Evolutionary conservation across 2,113 vertebrate genomes (phyloP).

Genomic region (Pollachius pollachius): DNA sequence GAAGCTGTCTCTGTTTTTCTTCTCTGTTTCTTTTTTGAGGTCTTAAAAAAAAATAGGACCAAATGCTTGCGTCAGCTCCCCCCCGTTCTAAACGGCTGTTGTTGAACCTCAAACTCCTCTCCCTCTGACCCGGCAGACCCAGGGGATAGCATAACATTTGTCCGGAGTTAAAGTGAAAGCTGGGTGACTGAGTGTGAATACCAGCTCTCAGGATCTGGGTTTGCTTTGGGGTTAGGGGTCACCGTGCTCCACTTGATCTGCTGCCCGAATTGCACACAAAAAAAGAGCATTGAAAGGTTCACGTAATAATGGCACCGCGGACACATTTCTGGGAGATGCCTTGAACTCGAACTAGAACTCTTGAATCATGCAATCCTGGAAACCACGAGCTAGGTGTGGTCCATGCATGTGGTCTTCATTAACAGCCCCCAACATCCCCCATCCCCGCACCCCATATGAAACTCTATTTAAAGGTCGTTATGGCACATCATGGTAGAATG

Average conservation of each 20-base stretch:
- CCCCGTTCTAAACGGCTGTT: conserved; percentile 26
- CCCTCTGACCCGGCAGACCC: conserved; percentile 5
- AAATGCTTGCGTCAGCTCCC: conserved; percentile 24
- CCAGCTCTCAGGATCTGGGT: conserved; percentile 29
- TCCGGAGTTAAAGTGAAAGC: conserved; percentile 23
- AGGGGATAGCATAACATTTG: conserved; percentile 1
- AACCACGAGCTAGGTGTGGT: conserved; percentile 44
- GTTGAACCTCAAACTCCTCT: conserved; percentile 5
- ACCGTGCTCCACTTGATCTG: conserved; percentile 29
- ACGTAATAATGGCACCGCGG: conserved; percentile 27
- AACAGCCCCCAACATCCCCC: neutral
- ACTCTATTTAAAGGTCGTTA: conserved; percentile 22
- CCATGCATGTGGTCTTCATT: conserved; percentile 40
- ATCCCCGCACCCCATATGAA: neutral
- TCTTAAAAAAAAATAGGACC: neutral
- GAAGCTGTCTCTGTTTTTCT: neutral
- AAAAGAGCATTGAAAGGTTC: conserved; percentile 28
- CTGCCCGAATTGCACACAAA: conserved; percentile 28
- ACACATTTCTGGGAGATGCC: neutral
- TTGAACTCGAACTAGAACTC: conserved; percentile 5
- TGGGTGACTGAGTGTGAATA: conserved; percentile 40
- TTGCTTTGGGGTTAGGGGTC: conserved; percentile 44
- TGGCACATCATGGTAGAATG: neutral
- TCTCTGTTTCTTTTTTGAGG: neutral
- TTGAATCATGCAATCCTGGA: conserved; percentile 26